Base-by-base conservation (phyloP, 2,888 invertebrate genomes). In the Seira ritae region DNA sequence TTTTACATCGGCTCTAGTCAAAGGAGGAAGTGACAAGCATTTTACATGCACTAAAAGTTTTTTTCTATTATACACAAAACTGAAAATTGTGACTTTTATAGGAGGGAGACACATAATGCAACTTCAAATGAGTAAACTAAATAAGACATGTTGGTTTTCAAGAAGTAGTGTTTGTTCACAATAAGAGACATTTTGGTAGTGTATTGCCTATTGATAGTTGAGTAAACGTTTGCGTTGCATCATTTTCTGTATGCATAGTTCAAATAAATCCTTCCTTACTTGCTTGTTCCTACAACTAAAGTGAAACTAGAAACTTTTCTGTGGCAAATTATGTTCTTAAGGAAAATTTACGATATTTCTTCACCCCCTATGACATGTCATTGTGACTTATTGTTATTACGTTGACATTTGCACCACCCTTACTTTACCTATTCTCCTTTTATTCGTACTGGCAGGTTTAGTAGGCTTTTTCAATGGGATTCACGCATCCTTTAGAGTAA, bases 361-460 rank as follows among this genome's bases (percentile, higher is more conserved):
- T 19, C 77, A 42, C 82, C 77, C 72, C 17, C 72, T 37, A 42
- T 82, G 82, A 73, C 82, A 77, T 77, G 77, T 82, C 77, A 77
- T 72, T 72, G 77, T 82, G 72, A 82, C 82, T 82, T 82, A 82
- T 82, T 82, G 82, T 77, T 77, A 82, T 82, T 82, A 69, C 74
- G 24, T 74, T 66, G 50, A 66, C 65, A 74, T 74, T 80, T 80
- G 68, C 80, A 65, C 73, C 80, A 55, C 50, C 55, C 55, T 55
- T 55, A 55, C 55, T 55, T 12, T 55, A 55, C 55, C 17, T 55
- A 55, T 55, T 55, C 6, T 15, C 12, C 12, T 55, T 17, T 3
- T 12, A 55, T 12, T 2, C 31, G 8, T 31, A 8, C 31, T 4
- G 31, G 3, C 31, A 31, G 31, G 31, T 31, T 31, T 31, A 31